These are phyloP conservation scores for Eugnorisma glareosa DNA, from an alignment of 2,888 invertebrate species.

Conservation along the genomic window DNA sequence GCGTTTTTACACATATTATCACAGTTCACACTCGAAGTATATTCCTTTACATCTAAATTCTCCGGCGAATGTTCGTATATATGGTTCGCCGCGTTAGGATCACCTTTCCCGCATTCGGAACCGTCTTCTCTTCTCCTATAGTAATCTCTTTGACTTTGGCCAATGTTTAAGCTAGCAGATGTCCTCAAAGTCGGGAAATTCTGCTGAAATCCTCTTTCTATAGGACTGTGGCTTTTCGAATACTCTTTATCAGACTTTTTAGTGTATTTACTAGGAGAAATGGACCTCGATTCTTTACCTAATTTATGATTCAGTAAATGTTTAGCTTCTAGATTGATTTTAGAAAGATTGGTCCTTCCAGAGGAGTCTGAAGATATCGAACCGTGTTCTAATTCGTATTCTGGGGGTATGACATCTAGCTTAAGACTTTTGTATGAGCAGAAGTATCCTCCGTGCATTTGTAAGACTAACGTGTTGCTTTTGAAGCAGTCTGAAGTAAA, in stretches of 20 bases:
- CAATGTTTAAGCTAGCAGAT: constrained; percentile 82
- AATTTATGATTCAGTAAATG: constrained; percentile 77
- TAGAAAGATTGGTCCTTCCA: constrained; percentile 81
- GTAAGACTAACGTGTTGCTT: constrained; percentile 95
- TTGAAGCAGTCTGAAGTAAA: constrained; percentile 92
- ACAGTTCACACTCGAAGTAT: constrained; percentile 77
- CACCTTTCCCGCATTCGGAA: constrained; percentile 70
- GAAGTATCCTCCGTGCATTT: constrained; percentile 97
- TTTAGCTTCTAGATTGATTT: constrained; percentile 82
- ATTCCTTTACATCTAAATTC: constrained; percentile 82
- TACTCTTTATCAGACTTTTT: constrained; percentile 83
- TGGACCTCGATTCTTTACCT: constrained; percentile 82
- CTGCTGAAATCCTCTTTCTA: constrained; percentile 84
- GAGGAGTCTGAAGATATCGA: constrained; percentile 86
- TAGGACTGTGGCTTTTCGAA: constrained; percentile 88
- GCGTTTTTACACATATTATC: constrained; percentile 76
- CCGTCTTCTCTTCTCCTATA: constrained; percentile 72
- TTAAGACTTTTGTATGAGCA: constrained; percentile 91
- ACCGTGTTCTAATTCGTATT: constrained; percentile 85
- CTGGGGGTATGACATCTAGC: constrained; percentile 87
- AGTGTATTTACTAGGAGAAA: constrained; percentile 83
- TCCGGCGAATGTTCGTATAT: constrained; percentile 88
- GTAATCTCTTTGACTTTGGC: constrained; percentile 72
- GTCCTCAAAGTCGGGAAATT: constrained; percentile 80
- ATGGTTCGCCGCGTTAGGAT: constrained; percentile 73